Percentiles rank a stretch among this genome's conserved stretches.
These are phyloP conservation scores for Oreochromis mossambicus DNA, from an alignment of 2,797 vertebrate species.

Conservation along the genomic window DNA sequence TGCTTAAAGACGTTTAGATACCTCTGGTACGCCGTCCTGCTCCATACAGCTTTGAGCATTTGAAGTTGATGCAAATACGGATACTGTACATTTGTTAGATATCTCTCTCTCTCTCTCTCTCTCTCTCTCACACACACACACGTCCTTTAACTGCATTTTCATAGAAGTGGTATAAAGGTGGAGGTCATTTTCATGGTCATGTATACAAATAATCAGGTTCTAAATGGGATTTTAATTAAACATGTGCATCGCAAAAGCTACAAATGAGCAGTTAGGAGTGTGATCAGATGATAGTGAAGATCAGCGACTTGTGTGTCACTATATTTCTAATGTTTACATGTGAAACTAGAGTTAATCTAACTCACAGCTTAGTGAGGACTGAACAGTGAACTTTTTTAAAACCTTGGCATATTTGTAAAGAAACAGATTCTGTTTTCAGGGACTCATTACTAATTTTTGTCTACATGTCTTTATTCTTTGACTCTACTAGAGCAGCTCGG, in stretches of 20 bases:
- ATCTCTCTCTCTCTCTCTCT: neutral
- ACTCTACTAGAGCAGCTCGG: neutral
- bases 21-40: neutral
- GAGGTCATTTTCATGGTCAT: neutral
- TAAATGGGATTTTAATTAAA: neutral
- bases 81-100: neutral
- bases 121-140: too few species aligned
- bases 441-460: neutral
- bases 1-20: neutral
- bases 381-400: fast-evolving
- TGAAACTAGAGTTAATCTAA: neutral
- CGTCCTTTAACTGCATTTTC: neutral
- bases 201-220: neutral
- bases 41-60: neutral
- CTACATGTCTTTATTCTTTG: neutral
- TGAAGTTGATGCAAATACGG: neutral
- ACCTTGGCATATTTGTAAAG: neutral
- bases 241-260: neutral
- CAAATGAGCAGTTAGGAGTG: neutral
- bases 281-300: neutral
- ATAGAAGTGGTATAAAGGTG: neutral
- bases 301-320: neutral
- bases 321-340: neutral
- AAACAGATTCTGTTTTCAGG: neutral
- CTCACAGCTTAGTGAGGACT: neutral